A percentile compares a stretch with the other conserved stretches of the same genome.
These are phyloP conservation scores for Sapayoa aenigma DNA, from an alignment of 2,113 vertebrate species.

Conservation along the genomic window DNA sequence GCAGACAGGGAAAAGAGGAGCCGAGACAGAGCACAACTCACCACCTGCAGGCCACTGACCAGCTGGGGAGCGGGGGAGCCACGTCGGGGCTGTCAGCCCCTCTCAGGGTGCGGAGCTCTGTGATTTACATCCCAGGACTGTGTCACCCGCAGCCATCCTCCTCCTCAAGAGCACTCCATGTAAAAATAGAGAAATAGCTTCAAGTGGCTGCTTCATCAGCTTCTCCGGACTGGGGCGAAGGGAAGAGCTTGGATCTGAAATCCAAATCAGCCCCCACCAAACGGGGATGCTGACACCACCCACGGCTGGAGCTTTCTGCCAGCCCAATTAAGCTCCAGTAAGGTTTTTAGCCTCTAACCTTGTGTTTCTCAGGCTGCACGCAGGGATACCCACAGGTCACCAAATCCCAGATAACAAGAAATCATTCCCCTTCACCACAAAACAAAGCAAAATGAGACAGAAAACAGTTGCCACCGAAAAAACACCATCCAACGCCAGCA, in stretches of 20 bases:
- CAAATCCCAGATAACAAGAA: neutral
- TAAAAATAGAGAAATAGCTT: conserved; percentile 14
- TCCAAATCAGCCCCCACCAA: neutral
- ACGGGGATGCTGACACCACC: neutral
- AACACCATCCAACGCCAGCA: fast-evolving
- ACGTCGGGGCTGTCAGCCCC: neutral
- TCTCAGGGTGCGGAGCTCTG: neutral
- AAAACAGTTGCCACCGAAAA: neutral
- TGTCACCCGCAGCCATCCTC: neutral
- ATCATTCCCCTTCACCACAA: neutral
- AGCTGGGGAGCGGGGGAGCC: fast-evolving
- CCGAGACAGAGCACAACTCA: neutral
- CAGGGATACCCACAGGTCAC: neutral
- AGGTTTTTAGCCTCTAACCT: neutral
- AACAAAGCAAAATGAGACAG: neutral
- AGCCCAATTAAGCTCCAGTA: neutral
- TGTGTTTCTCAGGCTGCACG: fast-evolving
- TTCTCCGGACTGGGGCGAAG: neutral
- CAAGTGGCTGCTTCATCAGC: neutral
- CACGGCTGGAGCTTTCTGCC: neutral
- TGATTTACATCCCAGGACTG: neutral
- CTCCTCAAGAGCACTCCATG: neutral
- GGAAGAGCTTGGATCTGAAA: neutral
- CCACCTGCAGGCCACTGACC: neutral
- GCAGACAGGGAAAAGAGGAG: neutral